Evolutionary conservation across 2,113 vertebrate species (phyloP), one percentile per base, ranked within the genome.

Genomic region (Tyto alba): DNA sequence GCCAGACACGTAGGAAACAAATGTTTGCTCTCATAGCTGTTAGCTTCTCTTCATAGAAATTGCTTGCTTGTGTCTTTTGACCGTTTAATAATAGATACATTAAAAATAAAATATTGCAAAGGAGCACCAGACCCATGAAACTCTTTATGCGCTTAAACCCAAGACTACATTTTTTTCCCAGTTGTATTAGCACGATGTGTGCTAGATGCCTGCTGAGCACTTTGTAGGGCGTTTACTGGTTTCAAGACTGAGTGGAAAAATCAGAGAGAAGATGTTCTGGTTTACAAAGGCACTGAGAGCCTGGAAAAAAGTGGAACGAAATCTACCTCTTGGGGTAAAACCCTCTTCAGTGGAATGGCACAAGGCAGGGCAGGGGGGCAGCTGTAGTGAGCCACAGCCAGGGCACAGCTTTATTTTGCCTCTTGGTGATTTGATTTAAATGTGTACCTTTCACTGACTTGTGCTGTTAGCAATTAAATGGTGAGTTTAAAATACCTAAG

Each of bases 31-130:
- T n/a, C 72, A 6, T 6, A 72, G 72, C 47, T 83, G 5, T 71
- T 93, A 93, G 15, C 21, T 87, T 21, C 40, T 52, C 73, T 77
- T 74, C 18, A 40, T 55, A 88, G 73, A 80, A 89, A 92, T 52
- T 0, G 3, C 68, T 87, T 92, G 23, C 73, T 83, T 86, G 25
- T 71, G 48, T 77, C 90, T 89, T 86, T 90, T 67, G 89, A 50
- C 60, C 4, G 2, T 71, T 95, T 62, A 93, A 63, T 47, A 83
- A 63, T 79, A 68, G 43, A 79, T 43, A 56, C 56, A 74, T 79
- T 81, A 75, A 82, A 85, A 97, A 93, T 93, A 86, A 96, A 97
- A 32, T 86, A 75, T 9, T 96, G 68, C 64, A 86, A 94, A 86
- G 43, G 52, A 96, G 1, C 34, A 45, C 25, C 43, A 77, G 94